Base-by-base conservation (phyloP, 1,140 invertebrate species). In the Drosophila gunungcola region DNA sequence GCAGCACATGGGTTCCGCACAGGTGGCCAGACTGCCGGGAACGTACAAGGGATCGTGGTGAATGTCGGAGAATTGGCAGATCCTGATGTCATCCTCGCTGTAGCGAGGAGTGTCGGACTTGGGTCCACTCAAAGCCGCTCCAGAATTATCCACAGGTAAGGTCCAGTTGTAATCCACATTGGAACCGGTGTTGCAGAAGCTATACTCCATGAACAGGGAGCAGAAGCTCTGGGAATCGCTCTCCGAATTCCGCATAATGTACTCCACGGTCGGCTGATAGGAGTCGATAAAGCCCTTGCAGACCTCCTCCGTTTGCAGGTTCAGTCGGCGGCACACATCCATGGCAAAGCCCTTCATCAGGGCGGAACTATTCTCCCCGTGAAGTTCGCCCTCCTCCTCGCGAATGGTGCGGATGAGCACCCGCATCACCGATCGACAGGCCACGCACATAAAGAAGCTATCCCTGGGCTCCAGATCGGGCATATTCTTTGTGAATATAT, bases 1-100 rank as follows among this genome's bases (percentile, higher is more conserved):
- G 92, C 97, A 98, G 84, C 97, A 98, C 4, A 96, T 93, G 4
- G 96, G 96, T 75, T 96, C 95, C 3, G 93, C 93, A 83, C 97
- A 98, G 3, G 94, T 83, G 3, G 96, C 94, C 48, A 96, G 95
- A 1, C 95, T 93, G 11, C 94, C 94, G 1, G 93, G 90, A 58
- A 94, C 92, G 83, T 98, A 98, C 4, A 94, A 84, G 0, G 95
- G 94, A 91, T 98, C 97, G 56, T 96, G 95, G 90, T 98, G 97
- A 42, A 97, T 94, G 88, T 98, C 97, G 0, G 96, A 95, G 43
- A 98, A 89, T 38, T 98, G 96, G 9, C 97, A 93, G 21, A 97
- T 93, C 80, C 95, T 94, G 1, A 95, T 58, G 51, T 90, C 72
- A 1, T 16, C 62, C 0, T 60, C 79, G 11, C 60, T 73, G 3